Conservation (phyloP, 2,797 vertebrate genomes). For the Dicrostonyx torquatus region DNA sequence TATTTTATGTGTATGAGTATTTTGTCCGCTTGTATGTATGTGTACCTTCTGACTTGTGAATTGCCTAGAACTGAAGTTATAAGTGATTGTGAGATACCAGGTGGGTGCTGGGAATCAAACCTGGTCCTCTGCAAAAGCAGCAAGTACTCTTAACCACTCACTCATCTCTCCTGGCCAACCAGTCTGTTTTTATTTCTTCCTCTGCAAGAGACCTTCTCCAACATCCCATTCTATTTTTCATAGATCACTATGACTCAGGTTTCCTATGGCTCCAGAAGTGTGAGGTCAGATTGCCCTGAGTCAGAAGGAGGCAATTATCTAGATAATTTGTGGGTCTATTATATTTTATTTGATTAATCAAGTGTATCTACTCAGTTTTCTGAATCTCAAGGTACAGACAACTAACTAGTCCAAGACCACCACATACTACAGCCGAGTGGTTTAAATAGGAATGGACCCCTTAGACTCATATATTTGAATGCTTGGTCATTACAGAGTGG, state of each 20-base stretch:
- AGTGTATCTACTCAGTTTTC: conserved; percentile 28
- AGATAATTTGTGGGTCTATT: conserved; percentile 21
- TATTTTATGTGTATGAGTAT: not conserved
- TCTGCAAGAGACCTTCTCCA: not conserved
- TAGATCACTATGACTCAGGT: conserved; percentile 58
- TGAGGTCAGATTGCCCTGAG: not conserved
- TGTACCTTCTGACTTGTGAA: too few relatives aligned
- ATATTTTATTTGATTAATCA: conserved; percentile 59
- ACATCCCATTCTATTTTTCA: conserved; percentile 15
- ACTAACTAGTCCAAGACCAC: not conserved
- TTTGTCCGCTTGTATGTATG: not conserved
- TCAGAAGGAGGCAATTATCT: conserved; percentile 58
- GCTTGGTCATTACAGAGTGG: not conserved
- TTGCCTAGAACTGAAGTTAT: not conserved
- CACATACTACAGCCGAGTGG: not conserved
- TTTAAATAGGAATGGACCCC: not conserved
- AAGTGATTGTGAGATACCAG: not conserved
- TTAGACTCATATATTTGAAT: not conserved
- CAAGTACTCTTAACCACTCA: not conserved
- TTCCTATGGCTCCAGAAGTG: conserved; percentile 60
- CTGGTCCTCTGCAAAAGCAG: not conserved
- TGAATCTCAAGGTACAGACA: conserved; percentile 2
- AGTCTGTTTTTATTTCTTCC: conserved; percentile 56
- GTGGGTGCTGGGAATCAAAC: not conserved
- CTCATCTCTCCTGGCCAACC: not conserved